Base-by-base conservation (phyloP, 2,797 vertebrate genomes). In the Microctenopoma stevenorrisi region DNA sequence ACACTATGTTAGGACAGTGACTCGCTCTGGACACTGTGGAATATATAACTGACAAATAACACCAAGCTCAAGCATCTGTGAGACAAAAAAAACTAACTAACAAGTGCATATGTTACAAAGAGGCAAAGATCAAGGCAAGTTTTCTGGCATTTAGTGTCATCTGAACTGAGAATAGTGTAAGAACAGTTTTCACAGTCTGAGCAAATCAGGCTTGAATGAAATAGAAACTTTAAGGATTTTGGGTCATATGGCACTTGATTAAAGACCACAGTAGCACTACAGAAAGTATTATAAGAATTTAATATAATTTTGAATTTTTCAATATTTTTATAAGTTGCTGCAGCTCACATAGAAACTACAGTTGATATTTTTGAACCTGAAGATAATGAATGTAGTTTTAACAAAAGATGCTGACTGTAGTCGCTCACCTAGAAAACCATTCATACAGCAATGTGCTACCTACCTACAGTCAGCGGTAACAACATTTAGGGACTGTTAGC, bases 321-420 rank as follows among this genome's bases (percentile, higher is more conserved):
- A 40, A 12, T 40, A 22, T 40, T 40, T 40, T 40, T 12, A 11
- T 11, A 11, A 12, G 14, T 54, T 47, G 10, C 33, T 47, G 76
- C 64, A 62, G 13, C 44, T 68, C 44, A 40, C 11, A 42, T 15
- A 49, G n/a, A 43, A 60, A 58, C 22, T 63, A 33, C 46, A 52
- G 44, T 46, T 57, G 58, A 71, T 33, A 8, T 71, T 71, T 68
- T 52, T 59, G 51, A 59, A 40, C 56, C 70, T 72, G 33, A 47
- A 62, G 42, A 55, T 73, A 70, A 50, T 71, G 78, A 82, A 85
- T 73, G 65, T 83, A 66, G 53, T 76, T 25, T 64, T 28, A 66
- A 60, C 30, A 72, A 28, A 42, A 40, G 52, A 44, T 52, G 12
- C 40, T 62, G 28, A 11, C 50, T 47, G n/a, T 4, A 42, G 12